Evolutionary conservation across 2,888 invertebrate genomes (phyloP).

Genomic region (Drosophila rellima): DNA sequence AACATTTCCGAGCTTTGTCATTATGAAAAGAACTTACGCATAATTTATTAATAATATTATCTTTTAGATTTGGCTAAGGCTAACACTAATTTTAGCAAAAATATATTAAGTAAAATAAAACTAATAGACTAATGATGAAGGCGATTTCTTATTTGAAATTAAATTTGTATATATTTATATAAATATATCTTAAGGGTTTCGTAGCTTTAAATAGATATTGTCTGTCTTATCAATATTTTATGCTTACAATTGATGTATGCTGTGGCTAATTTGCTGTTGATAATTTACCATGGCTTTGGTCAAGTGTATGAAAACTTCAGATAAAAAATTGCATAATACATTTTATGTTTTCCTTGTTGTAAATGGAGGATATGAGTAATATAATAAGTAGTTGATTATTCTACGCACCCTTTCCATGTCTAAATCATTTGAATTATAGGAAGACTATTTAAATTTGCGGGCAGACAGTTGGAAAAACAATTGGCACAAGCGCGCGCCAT

Average conservation of each 20-base stretch:
- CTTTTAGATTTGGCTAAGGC: background rate
- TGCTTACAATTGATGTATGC: slow-evolving; percentile 19
- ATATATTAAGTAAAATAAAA: too few species aligned
- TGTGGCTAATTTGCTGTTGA: slow-evolving; percentile 35
- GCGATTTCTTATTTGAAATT: too few species aligned
- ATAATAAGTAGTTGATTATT: background rate
- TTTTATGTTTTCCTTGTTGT: slow-evolving; percentile 52
- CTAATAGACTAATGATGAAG: too few species aligned
- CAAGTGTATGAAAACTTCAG: slow-evolving; percentile 43
- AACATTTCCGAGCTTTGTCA: slow-evolving; percentile 20
- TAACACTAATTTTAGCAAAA: too few species aligned
- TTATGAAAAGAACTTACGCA: background rate
- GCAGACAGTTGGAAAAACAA: slow-evolving; percentile 43
- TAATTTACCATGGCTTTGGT: slow-evolving; percentile 69
- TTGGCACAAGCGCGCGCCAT: slow-evolving; percentile 47
- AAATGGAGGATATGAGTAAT: background rate
- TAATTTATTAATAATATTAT: background rate
- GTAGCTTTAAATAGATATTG: too few species aligned
- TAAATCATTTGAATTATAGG: slow-evolving; percentile 69
- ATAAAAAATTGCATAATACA: slow-evolving; percentile 39
- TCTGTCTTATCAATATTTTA: background rate
- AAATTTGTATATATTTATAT: too few species aligned
- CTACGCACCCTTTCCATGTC: slow-evolving; percentile 27
- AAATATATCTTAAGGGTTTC: too few species aligned
- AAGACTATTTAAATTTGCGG: slow-evolving; percentile 49